These are phyloP conservation scores for Lissonota sp. DNA, from an alignment of 2,888 invertebrate species.

Conservation along the genomic window DNA sequence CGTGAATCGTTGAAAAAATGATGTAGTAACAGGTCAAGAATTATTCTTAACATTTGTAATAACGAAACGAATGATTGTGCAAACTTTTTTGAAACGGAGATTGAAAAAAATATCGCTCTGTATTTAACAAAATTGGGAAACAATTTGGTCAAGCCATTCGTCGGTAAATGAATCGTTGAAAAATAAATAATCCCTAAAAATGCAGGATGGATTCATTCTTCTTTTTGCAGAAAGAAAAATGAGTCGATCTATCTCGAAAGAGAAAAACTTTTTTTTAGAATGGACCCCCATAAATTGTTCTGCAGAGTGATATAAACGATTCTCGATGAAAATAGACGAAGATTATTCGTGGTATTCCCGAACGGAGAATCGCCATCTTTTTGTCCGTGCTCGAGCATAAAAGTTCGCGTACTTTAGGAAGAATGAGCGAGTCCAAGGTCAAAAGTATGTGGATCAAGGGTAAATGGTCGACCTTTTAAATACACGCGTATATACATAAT, in stretches of 20 bases:
- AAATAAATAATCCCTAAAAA: too few relatives aligned
- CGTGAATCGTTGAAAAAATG: neutral
- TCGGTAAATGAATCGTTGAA: too few relatives aligned
- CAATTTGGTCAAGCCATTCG: too few relatives aligned
- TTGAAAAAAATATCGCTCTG: too few relatives aligned
- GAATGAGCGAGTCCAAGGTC: slow-evolving; percentile 62
- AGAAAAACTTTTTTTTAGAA: too few relatives aligned
- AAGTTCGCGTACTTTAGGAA: slow-evolving; percentile 16
- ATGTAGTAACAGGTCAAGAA: neutral
- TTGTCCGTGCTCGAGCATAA: too few relatives aligned
- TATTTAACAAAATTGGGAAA: too few relatives aligned
- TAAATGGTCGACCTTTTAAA: slow-evolving; percentile 44
- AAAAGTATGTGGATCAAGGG: slow-evolving; percentile 63
- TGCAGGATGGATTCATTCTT: too few relatives aligned
- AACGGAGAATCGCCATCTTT: slow-evolving; percentile 3
- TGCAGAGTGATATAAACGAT: neutral
- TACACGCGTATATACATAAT: neutral
- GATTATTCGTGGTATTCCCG: too few relatives aligned
- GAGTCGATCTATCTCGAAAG: too few relatives aligned
- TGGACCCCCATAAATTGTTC: neutral
- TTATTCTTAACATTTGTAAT: neutral
- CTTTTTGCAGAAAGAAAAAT: too few relatives aligned
- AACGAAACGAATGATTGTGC: neutral
- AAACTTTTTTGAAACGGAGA: too few relatives aligned
- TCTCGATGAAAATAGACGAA: neutral